Percentiles rank a stretch among this genome's conserved stretches.
phyloP scores from a whole-genome alignment of 2,113 vertebrate genomes.

The Polyodon spathula region DNA sequence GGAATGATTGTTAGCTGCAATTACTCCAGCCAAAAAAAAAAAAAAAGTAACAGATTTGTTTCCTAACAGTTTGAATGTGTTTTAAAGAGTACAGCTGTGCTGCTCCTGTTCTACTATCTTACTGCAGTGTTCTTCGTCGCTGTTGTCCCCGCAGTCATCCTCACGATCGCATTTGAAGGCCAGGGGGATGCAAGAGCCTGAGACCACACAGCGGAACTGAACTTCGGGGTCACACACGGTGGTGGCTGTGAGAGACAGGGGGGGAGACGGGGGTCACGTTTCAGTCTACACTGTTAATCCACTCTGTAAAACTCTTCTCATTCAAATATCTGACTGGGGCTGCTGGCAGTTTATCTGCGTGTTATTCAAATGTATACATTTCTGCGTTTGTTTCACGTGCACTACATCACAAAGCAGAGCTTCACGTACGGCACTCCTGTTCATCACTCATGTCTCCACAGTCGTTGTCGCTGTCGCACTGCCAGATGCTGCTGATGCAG shows the following conservation, averaged over 20 bases:
- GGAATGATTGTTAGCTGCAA: too few species aligned
- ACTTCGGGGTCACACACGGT: conserved; percentile 74
- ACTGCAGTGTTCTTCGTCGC: conserved; percentile 89
- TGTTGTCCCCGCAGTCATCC: conserved; percentile 94
- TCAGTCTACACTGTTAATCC: too few species aligned
- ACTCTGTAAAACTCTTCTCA: too few species aligned
- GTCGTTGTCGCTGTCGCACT: conserved; percentile 93
- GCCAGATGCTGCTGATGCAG: conserved; percentile 96
- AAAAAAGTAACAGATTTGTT: background rate
- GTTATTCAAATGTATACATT: too few species aligned
- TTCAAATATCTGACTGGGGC: too few species aligned
- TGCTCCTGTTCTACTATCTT: conserved; percentile 24
- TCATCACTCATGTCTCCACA: conserved; percentile 97
- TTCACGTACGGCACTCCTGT: conserved; percentile 85
- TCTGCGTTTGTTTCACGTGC: too few species aligned
- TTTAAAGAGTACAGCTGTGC: too few species aligned
- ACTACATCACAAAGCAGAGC: too few species aligned
- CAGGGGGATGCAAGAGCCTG: conserved; percentile 84
- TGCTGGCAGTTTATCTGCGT: too few species aligned
- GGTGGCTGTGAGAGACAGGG: conserved; percentile 56
- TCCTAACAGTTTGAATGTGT: too few species aligned
- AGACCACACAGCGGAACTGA: conserved; percentile 85
- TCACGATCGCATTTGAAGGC: conserved; percentile 97
- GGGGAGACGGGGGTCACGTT: background rate
- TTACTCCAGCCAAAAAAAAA: too few species aligned